Conservation (phyloP, 2,113 vertebrate genomes). For the Physeter macrocephalus region DNA sequence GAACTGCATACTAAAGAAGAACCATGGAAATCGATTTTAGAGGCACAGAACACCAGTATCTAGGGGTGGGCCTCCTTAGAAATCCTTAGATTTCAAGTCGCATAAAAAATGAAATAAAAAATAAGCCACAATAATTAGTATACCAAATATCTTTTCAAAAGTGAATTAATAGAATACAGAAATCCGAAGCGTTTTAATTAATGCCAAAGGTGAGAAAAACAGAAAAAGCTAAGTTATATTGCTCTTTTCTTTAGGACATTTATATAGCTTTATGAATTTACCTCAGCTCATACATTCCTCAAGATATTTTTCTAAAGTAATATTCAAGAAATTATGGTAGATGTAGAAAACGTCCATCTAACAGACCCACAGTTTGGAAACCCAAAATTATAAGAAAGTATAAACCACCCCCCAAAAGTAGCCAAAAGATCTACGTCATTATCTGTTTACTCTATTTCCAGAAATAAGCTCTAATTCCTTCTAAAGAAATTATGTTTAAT, state of each 20-base stretch:
- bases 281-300: background rate
- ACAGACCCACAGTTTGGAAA: background rate
- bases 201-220: background rate
- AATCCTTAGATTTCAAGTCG: background rate
- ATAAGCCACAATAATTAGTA: background rate
- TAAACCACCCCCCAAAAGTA: background rate
- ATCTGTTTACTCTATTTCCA: background rate
- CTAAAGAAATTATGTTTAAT: background rate
- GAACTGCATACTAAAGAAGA: background rate
- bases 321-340: background rate
- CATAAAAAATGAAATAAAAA: background rate
- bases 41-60: background rate
- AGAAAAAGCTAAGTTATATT: background rate
- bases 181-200: background rate
- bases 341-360: background rate
- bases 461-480: slow-evolving; percentile 2
- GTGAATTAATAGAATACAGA: background rate
- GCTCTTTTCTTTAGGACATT: background rate
- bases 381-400: background rate
- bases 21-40: background rate
- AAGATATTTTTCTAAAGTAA: slow-evolving; percentile 23
- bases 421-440: background rate
- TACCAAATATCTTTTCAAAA: background rate
- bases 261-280: background rate
- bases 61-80: background rate